Percentiles rank a stretch among this genome's conserved stretches.
phyloP scores from a whole-genome alignment of 2,888 invertebrate species.

The Zonitis immaculata region DNA sequence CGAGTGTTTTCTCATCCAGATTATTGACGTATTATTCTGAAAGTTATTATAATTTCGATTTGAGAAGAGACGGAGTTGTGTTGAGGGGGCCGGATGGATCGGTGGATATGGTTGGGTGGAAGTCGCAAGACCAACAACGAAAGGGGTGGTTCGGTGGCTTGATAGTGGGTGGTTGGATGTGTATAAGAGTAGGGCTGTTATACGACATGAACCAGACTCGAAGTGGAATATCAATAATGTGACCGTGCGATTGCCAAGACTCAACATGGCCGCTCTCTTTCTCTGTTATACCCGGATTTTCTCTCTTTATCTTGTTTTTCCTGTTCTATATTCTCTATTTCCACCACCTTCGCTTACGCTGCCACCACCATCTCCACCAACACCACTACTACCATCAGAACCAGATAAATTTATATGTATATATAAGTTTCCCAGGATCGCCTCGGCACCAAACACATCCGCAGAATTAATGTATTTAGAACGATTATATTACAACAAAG shows the following conservation, averaged over 20 bases:
- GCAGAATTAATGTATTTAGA: slow-evolving; percentile 29
- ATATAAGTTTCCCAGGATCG: slow-evolving; percentile 31
- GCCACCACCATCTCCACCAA: background rate
- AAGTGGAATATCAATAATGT: slow-evolving; percentile 50
- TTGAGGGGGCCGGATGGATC: slow-evolving; percentile 7
- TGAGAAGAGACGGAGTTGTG: slow-evolving; percentile 26
- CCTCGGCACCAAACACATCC: slow-evolving; percentile 24
- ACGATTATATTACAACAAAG: slow-evolving; percentile 26
- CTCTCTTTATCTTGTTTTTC: slow-evolving; percentile 25
- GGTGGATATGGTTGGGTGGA: slow-evolving; percentile 15
- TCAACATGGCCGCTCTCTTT: slow-evolving; percentile 40
- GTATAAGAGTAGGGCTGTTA: slow-evolving; percentile 30
- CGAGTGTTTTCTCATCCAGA: slow-evolving; percentile 17
- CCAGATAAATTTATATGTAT: slow-evolving; percentile 15
- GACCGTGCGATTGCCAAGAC: slow-evolving; percentile 47
- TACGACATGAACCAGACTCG: slow-evolving; percentile 47
- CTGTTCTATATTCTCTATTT: slow-evolving; percentile 9
- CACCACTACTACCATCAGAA: background rate
- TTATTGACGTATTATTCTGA: slow-evolving; percentile 29
- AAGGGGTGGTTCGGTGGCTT: slow-evolving; percentile 15
- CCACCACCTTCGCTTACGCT: background rate
- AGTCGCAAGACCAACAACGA: slow-evolving; percentile 15
- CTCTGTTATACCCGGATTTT: slow-evolving; percentile 9
- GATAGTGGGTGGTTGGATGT: slow-evolving; percentile 16
- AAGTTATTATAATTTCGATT: slow-evolving; percentile 35